Percentiles rank a stretch among this genome's conserved stretches.
Evolutionary conservation across 2,888 invertebrate species (phyloP).

Genomic region (Penaeus monodon): DNA sequence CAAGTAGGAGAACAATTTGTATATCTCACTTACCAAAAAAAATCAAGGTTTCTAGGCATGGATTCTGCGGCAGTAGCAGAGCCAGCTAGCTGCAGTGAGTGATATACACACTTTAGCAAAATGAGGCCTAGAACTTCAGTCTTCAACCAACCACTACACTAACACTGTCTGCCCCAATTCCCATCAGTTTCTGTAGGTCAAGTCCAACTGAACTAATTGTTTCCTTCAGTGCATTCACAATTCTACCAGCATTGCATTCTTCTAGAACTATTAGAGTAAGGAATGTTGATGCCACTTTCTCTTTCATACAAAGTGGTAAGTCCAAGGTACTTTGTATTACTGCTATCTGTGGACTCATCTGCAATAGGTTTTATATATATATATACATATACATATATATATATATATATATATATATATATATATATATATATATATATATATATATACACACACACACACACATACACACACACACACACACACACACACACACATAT

Average conservation of each 20-base stretch:
- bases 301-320: not conserved
- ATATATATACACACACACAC: no score
- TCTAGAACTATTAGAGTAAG: conserved; percentile 5
- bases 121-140: not conserved
- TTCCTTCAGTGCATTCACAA: conserved; percentile 1
- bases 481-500: no score
- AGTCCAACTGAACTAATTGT: not conserved
- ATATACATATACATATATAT: no score
- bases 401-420: no score
- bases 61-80: not conserved
- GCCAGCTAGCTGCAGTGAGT: not conserved
- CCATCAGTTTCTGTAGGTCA: not conserved
- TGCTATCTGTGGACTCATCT: conserved; percentile 1
- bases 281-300: conserved; percentile 13
- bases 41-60: not conserved
- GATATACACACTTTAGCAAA: not conserved
- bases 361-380: no score
- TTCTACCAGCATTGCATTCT: conserved; percentile 17
- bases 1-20: not conserved
- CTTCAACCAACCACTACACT: conserved; percentile 7
- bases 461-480: no score
- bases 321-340: not conserved
- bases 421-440: no score
- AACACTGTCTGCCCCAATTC: conserved; percentile 24
- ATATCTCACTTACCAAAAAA: not conserved